Evolutionary conservation across 2,113 vertebrate genomes (phyloP), one percentile per base, ranked within the genome.

Genomic region (Brachirus orientalis): DNA sequence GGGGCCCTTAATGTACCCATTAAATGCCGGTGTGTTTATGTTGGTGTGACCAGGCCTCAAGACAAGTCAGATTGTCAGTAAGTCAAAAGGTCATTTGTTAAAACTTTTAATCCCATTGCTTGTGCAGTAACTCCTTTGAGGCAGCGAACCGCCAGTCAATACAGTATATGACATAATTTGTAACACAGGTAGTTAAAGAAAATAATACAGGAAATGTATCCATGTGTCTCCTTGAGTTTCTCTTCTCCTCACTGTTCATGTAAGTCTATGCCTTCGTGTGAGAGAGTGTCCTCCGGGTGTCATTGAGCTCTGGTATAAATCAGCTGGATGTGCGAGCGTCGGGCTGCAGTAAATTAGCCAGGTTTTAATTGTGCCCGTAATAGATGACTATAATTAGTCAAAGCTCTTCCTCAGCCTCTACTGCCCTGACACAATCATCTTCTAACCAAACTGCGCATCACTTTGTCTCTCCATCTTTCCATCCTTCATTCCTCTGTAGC

Each of bases 341-440:
- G 94, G 94, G 95, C 94, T 94, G 95, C 95, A 95, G 96, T 97
- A 97, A 97, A 98, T 97, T 97, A 98, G 86, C 86, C 76, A 93
- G 95, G 92, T 96, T 95, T 96, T 98, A 97, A 98, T 98, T 98
- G 95, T 96, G 95, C 95, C 96, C 95, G 94, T 97, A 97, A 98
- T 97, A 96, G 95, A 97, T 97, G 95, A 96, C 94, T 95, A 94
- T 97, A 97, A 98, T 97, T 97, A 98, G 95, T 97, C 96, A 87
- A 95, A 94, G 95, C 95, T 96, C 95, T 95, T 95, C 95, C 95
- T 95, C 96, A 95, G 95, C 95, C 95, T 95, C 95, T 55, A 46
- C 79, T 76, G 77, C 72, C 84, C 84, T 86, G 83, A 88, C 84
- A 90, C 83, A 84, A 90, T 88, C 88, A 84, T 90, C 87, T 82